phyloP scores from a whole-genome alignment of 2,797 vertebrate genomes.

The Acridotheres tristis region DNA sequence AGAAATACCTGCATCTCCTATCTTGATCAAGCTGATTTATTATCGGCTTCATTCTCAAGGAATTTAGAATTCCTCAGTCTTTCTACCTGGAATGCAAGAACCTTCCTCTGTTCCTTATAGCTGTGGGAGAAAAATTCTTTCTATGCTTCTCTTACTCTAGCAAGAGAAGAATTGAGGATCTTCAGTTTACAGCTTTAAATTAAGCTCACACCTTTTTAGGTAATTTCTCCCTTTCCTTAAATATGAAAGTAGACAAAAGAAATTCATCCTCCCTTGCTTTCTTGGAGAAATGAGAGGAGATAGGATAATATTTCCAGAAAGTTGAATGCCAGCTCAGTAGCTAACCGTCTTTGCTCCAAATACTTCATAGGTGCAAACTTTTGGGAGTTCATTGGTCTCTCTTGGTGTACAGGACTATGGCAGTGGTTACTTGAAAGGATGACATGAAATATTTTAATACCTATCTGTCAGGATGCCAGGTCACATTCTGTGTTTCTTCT shows the following conservation, averaged over 20 bases:
- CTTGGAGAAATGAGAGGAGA: background rate
- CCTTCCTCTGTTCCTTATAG: background rate
- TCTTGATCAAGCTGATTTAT: background rate
- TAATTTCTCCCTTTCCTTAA: background rate
- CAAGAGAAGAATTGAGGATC: background rate
- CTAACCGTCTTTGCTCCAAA: background rate
- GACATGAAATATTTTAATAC: background rate
- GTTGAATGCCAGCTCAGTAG: background rate
- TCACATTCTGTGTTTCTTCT: background rate
- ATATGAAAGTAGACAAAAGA: background rate
- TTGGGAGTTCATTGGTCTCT: background rate
- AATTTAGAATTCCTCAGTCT: background rate
- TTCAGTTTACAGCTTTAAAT: background rate
- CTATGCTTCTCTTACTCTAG: background rate
- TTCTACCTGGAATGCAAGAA: background rate
- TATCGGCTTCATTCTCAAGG: background rate
- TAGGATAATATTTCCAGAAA: background rate
- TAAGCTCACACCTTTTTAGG: background rate
- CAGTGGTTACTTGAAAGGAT: background rate
- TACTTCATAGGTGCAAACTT: background rate
- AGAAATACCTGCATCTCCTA: background rate
- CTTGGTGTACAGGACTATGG: background rate
- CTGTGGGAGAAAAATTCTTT: background rate
- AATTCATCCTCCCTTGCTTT: background rate
- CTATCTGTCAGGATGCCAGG: background rate